Evolutionary conservation across 2,113 vertebrate species (phyloP), one percentile per base, ranked within the genome.

Genomic region (Ploceus nigricollis): DNA sequence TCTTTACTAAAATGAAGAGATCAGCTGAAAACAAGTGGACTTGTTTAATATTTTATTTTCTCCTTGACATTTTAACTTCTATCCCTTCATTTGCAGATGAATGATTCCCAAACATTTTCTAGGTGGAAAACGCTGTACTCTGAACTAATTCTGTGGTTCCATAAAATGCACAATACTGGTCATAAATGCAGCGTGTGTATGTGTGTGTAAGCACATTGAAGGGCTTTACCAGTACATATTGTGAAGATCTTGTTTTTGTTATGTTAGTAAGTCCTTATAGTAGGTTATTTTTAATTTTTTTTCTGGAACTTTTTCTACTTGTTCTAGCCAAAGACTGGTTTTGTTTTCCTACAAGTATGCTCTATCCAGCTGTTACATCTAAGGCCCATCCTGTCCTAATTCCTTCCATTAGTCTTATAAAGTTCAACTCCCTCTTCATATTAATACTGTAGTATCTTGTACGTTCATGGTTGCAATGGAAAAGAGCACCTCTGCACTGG

Each of bases 121-220:
- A 15, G 4, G 20, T 53, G 11, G 37, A 61, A 86, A 69, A 65
- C 69, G 1, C n/a, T 77, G 23, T 33, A 61, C 10, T 40, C 33
- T 76, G 35, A 33, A 33, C 28, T 57, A 50, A 28, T 75, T 83
- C 25, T 82, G 33, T 42, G 9, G 21, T 45, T 71, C 13, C 24
- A 50, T 35, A 7, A 69, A 78, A 48, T 10, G 13, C 11, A 8
- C 35, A 77, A 81, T 13, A 53, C 21, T 58, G 25, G 23, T 64
- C 40, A 68, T 47, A 54, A 82, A 82, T 17, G 37, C 50, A 66
- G 28, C 0, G 0, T 21, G 7, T 35, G 15, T 20, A 15, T 7
- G 11, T 8, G 45, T 21, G 7, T 15, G 7, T 2, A 2, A 9
- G 8, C 0, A 0, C 12, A 33, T 2, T 20, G 4, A 6, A 35